phyloP scores from a whole-genome alignment of 2,797 vertebrate genomes.

The Micropoecilia bifurca region DNA sequence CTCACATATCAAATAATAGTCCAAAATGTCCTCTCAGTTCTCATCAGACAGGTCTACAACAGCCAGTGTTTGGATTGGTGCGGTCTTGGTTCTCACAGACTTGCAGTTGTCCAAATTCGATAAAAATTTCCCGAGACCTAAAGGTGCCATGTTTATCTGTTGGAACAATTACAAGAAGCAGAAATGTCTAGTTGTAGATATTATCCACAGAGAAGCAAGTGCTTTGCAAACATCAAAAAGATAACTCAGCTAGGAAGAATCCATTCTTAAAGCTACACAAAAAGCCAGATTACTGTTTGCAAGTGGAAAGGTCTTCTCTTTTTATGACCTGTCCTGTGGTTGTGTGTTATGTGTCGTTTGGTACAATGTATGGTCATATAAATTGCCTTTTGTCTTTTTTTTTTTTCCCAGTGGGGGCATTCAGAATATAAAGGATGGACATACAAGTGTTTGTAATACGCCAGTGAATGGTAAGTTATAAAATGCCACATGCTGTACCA shows the following conservation, averaged over 20 bases:
- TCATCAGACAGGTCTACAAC: neutral
- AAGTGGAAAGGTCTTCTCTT: neutral
- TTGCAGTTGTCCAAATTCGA: no score
- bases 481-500: neutral
- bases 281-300: neutral
- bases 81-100: neutral
- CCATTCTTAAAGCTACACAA: neutral
- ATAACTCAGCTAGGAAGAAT: neutral
- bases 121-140: neutral
- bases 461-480: constrained; percentile 59
- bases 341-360: neutral
- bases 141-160: neutral
- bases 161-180: neutral
- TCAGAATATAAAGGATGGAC: constrained; percentile 74
- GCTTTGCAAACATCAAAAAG: neutral
- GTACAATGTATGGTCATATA: neutral
- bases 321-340: neutral
- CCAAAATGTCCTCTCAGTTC: neutral
- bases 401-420: constrained; percentile 69
- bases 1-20: neutral
- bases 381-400: constrained; percentile 4
- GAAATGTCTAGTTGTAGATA: neutral
- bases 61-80: neutral
- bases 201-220: neutral
- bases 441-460: constrained; percentile 60